Conservation (phyloP, 2,888 invertebrate genomes). For the Oligia latruncula region DNA sequence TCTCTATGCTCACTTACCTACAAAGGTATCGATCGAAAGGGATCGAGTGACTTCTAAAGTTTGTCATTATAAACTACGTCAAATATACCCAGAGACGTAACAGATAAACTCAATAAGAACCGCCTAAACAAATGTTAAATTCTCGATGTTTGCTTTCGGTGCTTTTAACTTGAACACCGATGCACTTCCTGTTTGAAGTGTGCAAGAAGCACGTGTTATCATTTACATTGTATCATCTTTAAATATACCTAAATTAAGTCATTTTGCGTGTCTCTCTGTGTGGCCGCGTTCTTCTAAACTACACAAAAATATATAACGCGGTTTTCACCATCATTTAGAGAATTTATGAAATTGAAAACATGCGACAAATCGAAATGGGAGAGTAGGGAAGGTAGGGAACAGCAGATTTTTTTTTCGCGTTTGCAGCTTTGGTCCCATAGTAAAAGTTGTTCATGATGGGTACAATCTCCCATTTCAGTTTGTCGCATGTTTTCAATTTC, state of each 20-base stretch:
- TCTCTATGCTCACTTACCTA: neutral
- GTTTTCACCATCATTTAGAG: no score
- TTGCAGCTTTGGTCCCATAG: no score
- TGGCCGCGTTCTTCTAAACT: neutral
- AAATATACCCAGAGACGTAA: slow-evolving; percentile 10
- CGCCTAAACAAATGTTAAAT: slow-evolving; percentile 44
- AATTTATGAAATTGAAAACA: no score
- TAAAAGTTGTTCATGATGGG: no score
- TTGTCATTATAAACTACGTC: no score
- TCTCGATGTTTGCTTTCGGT: slow-evolving; percentile 30
- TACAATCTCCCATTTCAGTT: no score
- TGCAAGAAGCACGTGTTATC: slow-evolving; percentile 28
- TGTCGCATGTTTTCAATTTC: no score
- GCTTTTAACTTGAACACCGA: slow-evolving; percentile 35
- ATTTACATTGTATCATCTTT: slow-evolving; percentile 16
- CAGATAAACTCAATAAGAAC: neutral
- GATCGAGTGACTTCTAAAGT: neutral
- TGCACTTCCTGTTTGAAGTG: slow-evolving; percentile 38
- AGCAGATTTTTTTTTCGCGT: no score
- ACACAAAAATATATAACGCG: no score
- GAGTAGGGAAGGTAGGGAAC: no score
- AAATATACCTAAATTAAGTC: neutral
- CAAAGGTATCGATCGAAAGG: neutral
- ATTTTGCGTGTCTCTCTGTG: neutral
- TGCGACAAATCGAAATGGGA: no score